Base-by-base conservation (phyloP, 2,113 vertebrate species). In the Scatophagus argus region DNA sequence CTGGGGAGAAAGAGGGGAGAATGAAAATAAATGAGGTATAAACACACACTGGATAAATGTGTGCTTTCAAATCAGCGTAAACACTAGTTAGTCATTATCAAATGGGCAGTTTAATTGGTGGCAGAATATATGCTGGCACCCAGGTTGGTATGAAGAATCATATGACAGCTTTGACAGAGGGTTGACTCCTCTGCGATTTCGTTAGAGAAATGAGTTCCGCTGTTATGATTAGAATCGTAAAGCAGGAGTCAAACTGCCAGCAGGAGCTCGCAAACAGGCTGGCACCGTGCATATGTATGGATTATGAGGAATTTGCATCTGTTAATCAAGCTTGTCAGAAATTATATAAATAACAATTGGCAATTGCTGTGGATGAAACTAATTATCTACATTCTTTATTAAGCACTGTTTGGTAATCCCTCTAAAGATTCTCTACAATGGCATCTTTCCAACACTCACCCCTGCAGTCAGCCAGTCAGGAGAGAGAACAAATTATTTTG, bases 261-360 rank as follows among this genome's bases (percentile, higher is more conserved):
- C 68, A 29, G 56, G 67, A 76, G 67, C 72, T 55, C 0, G 1
- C 61, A 71, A 69, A 74, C 54, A 27, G 23, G 43, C 77, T 73
- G 79, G 74, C 60, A 51, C n/a, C 11, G 3, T 27, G 36, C 7
- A 0, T 62, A 68, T n/a, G 32, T 80, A 75, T 83, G 80, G 82
- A 88, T 88, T 81, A 87, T 79, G 31, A 39, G 43, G 71, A 84
- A 82, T 87, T 88, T 88, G 86, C 56, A 79, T 88, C 77, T 81
- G 83, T 85, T 91, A 84, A 90, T 85, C 69, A 87, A 70, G 70
- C 67, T 65, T 79, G 78, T 84, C 17, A 16, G 69, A 77, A 86
- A 84, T 75, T 64, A 79, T 72, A 87, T 79, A 90, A 88, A 90
- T 86, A 89, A 87, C 60, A 89, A 90, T 66, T 86, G 80, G 71